phyloP scores from a whole-genome alignment of 2,888 invertebrate genomes.

The Xestia ashworthii region DNA sequence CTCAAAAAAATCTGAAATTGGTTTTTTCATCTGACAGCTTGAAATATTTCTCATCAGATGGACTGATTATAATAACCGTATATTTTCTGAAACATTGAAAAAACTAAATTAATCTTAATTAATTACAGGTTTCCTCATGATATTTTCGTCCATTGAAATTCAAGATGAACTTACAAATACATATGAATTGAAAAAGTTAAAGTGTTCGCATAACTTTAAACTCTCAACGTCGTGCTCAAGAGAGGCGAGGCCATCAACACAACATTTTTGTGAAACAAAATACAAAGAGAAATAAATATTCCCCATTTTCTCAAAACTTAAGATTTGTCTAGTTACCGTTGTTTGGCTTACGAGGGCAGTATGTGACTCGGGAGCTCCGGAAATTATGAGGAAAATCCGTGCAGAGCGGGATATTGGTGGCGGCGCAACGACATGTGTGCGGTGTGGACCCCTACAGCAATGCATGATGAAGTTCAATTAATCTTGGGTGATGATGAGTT shows the following conservation, averaged over 20 bases:
- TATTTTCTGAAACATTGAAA: not conserved
- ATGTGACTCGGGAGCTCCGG: conserved; percentile 46
- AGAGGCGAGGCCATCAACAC: not conserved
- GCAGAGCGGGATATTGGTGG: conserved; percentile 55
- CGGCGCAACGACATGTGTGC: conserved; percentile 15
- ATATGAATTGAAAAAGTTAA: not conserved
- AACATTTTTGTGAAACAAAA: not conserved
- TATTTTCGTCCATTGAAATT: not conserved
- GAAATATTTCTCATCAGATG: not conserved
- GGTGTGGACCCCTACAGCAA: not conserved
- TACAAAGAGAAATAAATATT: not conserved
- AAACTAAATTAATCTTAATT: not conserved
- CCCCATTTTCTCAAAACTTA: not conserved
- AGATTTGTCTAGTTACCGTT: not conserved
- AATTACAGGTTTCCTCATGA: not conserved
- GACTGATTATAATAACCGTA: not conserved
- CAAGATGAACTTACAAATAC: not conserved
- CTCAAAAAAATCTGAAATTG: not conserved
- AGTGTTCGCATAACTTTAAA: not conserved
- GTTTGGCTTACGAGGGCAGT: conserved; percentile 22
- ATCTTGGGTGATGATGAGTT: not conserved
- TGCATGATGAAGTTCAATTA: conserved; percentile 14
- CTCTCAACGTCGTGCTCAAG: not conserved
- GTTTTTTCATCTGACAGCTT: not conserved
- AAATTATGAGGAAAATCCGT: conserved; percentile 61